phyloP scores from a whole-genome alignment of 2,888 invertebrate genomes.

The Lepidocyrtinus sp. region DNA sequence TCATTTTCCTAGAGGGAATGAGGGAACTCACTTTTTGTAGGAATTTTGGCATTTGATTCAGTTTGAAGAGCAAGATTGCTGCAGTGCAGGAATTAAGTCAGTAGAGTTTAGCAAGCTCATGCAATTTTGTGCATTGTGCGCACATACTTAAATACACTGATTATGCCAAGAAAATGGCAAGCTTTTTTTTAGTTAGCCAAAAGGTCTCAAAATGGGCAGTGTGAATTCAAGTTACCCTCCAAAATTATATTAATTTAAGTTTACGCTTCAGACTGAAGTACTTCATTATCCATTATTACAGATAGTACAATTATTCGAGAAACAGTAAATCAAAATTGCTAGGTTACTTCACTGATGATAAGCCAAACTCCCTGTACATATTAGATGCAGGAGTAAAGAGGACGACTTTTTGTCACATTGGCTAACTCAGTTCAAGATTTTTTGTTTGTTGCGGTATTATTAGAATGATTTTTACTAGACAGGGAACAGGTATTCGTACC shows the following conservation, averaged over 20 bases:
- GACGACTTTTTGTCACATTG: slow-evolving; percentile 15
- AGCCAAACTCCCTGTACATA: not conserved
- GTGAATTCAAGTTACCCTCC: not conserved
- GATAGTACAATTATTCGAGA: not conserved
- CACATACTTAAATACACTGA: not conserved
- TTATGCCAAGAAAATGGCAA: slow-evolving; percentile 23
- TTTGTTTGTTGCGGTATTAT: slow-evolving; percentile 18
- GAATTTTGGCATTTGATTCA: not conserved
- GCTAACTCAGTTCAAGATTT: slow-evolving; percentile 2
- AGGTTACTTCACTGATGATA: not conserved
- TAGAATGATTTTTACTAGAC: slow-evolving; percentile 9
- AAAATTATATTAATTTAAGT: not conserved
- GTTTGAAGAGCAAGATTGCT: slow-evolving; percentile 44
- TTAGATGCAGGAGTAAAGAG: not conserved
- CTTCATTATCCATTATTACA: not conserved
- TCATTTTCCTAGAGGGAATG: too few relatives aligned
- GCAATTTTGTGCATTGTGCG: not conserved
- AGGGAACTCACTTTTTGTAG: not conserved
- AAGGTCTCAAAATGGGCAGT: slow-evolving; percentile 19
- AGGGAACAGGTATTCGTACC: not conserved
- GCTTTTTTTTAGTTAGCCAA: slow-evolving; percentile 24
- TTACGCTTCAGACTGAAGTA: not conserved
- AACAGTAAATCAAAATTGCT: slow-evolving; percentile 1
- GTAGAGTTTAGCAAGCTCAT: not conserved
- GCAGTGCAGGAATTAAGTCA: slow-evolving; percentile 30